These are phyloP conservation scores for Lepidurus packardi DNA, from an alignment of 1,140 invertebrate genomes.

Conservation along the genomic window DNA sequence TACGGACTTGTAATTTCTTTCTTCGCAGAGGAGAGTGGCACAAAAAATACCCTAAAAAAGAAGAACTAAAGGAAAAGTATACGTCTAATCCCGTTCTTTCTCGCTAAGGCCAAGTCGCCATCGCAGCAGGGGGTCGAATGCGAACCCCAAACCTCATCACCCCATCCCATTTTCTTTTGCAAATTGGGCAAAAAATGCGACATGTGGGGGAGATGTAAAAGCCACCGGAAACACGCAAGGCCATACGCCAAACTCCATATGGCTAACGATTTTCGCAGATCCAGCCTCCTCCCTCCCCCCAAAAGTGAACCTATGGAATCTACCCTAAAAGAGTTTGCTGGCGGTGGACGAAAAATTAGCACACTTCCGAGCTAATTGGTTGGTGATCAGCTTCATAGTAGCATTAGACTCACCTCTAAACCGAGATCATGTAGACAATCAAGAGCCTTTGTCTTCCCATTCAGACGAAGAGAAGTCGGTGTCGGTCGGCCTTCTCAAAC, in stretches of 20 bases:
- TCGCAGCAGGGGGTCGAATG: slow-evolving; percentile 7
- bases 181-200: background rate
- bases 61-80: background rate
- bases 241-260: slow-evolving; percentile 3
- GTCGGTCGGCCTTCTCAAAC: background rate
- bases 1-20: background rate
- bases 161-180: background rate
- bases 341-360: background rate
- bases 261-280: slow-evolving; percentile 17
- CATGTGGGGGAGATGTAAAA: background rate
- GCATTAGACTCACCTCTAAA: background rate
- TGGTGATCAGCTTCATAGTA: background rate
- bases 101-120: background rate
- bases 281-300: background rate
- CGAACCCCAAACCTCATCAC: background rate
- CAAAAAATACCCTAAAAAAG: background rate
- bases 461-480: background rate
- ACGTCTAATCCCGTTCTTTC: background rate
- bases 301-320: no score
- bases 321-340: no score
- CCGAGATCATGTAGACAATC: background rate
- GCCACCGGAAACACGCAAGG: slow-evolving; percentile 8
- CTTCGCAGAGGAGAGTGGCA: background rate
- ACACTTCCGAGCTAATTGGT: background rate
- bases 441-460: background rate